Evolutionary conservation across 2,113 vertebrate species (phyloP), one percentile per base, ranked within the genome.

Genomic region (Pseudopodoces humilis): DNA sequence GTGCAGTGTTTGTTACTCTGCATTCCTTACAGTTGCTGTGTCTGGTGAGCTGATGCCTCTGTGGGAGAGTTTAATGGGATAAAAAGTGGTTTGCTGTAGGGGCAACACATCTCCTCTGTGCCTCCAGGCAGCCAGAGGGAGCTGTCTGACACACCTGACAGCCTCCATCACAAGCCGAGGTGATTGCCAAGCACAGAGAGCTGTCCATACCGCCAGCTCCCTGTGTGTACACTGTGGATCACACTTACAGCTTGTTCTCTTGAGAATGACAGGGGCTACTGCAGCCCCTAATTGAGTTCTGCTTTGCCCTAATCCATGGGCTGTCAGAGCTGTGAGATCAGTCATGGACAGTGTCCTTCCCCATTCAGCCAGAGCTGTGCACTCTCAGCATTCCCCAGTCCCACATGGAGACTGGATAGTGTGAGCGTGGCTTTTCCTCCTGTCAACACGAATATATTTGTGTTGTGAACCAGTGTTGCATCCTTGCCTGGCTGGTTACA

Each of bases 391-490:
- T 43, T 60, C 30, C 46, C 44, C 35, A 17, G 60, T 39, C 41
- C 62, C 86, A 46, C 8, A 1, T 0, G 30, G 24, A 89, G 33
- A 4, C 13, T 2, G 1, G 13, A 9, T 3, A 37, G 37, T 2
- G 1, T 0, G 7, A 47, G 24, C 1, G 3, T 0, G 49, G 46
- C 50, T 72, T 63, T 50, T 28, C 56, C 43, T 65, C 13, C 5
- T 28, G 41, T 64, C 58, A 37, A 2, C 43, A 33, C 0, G 0
- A 37, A 72, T 20, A 9, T 16, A 7, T 88, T 44, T 0, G 1
- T 88, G 49, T 24, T 55, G 2, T 9, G 22, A 50, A 19, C 17
- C 11, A 4, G 49, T 11, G 47, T 5, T 3, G 4, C n/a, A 17
- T 27, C 56, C 41, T 76, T 79, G 60, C 69, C 50, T 62, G 59